Base-by-base conservation (phyloP, 1,140 invertebrate genomes). In the Brachionus rotundiformis region DNA sequence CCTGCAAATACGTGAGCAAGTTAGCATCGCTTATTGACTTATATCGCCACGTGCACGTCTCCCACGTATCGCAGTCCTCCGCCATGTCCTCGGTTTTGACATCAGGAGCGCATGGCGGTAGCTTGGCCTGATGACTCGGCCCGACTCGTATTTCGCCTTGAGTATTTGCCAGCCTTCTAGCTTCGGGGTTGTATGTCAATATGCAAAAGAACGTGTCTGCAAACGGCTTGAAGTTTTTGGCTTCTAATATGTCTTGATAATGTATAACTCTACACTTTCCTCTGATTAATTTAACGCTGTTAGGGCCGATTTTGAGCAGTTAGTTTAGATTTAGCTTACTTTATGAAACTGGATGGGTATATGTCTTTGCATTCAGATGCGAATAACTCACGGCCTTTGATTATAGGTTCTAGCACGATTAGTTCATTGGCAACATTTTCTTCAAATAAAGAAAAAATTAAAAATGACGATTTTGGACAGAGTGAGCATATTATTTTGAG, bases 81-180 rank as follows among this genome's bases (percentile, higher is more conserved):
- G 91, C 91, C 89, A 94, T 93, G 81, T 92, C 90, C 86, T 90
- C 90, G 39, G 89, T 87, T 31, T 83, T 83, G 23, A 88, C 84
- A 87, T 92, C 91, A 84, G 92, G 91, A 85, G 92, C 90, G 87
- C 91, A 93, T 84, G 94, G 93, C 85, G 93, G 93, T 86, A 93
- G 90, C 85, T 91, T 91, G 85, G 92, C 94, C 93, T 95, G 94
- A 91, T 95, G 94, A 87, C 93, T 93, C 88, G 93, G 92, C 89
- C 95, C 95, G 89, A 96, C 93, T 90, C 94, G 91, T 88, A 96
- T 96, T 90, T 95, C 94, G 87, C 94, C 94, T 90, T 95, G 94
- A 87, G 93, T 94, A 87, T 92, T 91, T 87, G 92, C 92, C 89
- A 92, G 90, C 86, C 91, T 90, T 85, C 90, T 88, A 81, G 89